Percentiles rank a stretch among this genome's conserved stretches.
Evolutionary conservation across 2,113 vertebrate genomes (phyloP).

Genomic region (Cyphomyrus discorhynchus): DNA sequence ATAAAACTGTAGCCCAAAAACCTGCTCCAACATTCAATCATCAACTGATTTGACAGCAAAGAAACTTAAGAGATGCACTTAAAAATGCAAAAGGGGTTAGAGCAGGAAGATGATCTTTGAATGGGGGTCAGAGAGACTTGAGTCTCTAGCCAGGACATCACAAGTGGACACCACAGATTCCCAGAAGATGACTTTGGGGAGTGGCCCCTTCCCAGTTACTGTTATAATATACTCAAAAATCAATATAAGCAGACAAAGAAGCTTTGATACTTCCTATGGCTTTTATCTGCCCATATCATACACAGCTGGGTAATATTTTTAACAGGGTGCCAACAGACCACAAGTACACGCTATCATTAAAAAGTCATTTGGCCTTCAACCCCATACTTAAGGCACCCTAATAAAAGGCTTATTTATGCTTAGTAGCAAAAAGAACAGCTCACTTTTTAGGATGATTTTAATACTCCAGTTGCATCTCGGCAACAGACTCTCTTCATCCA

Average conservation of each 20-base stretch:
- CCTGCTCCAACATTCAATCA: background rate
- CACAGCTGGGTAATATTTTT: background rate
- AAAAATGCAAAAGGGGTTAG: background rate
- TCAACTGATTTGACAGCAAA: background rate
- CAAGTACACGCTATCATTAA: background rate
- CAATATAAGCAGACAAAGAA: background rate
- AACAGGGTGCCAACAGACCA: background rate
- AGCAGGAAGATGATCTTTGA: background rate
- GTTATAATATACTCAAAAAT: slow-evolving; percentile 1
- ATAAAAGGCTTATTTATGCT: background rate
- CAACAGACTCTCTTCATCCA: background rate
- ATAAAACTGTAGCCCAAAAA: background rate
- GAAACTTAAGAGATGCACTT: background rate
- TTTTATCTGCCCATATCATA: background rate
- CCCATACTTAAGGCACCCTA: background rate
- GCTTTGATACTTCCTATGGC: background rate
- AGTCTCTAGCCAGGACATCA: background rate
- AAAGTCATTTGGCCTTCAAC: background rate
- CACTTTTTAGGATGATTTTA: background rate
- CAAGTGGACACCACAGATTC: background rate
- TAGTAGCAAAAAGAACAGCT: background rate
- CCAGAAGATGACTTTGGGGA: background rate
- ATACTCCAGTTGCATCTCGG: background rate
- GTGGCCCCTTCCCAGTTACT: background rate
- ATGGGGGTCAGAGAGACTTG: background rate